Base-by-base conservation (phyloP, 2,797 vertebrate genomes). In the Ptychadena robeensis region DNA sequence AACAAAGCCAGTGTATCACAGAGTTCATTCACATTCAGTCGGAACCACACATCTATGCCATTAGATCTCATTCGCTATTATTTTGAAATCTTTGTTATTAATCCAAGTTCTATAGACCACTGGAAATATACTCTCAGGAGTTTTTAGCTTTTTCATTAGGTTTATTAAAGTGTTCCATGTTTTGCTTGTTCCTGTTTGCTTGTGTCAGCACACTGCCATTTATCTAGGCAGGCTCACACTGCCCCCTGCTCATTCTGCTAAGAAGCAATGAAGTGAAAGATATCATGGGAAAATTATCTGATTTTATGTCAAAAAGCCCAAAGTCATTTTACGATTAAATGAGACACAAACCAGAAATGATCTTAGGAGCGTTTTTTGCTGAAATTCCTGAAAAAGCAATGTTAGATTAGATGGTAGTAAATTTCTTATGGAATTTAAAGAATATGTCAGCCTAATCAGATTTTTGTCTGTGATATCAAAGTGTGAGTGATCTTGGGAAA, bases 1-100 rank as follows among this genome's bases (percentile, higher is more conserved):
- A 77, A 40, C 30, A 72, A 48, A n/a, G 35, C 31, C 48, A 61
- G 37, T 35, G 59, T 35, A 53, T 77, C 57, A 71, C n/a, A 71
- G 61, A 9, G 9, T 37, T 38, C 12, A 53, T 70, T 82, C 37
- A 35, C 28, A 14, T 28, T 66, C 27, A 35, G 44, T 35, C 30
- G 22, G 32, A 64, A 32, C 28, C 57, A 34, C 48, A 28, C 44
- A n/a, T 57, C 67, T 44, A 44, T 77, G 30, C 73, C n/a, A 71
- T 77, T 78, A 78, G 64, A 18, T 38, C 61, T 64, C 53, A 48
- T 78, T 82, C 72, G 65, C 35, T 71, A 65, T 77, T 82, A 37
- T 25, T 34, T 68, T 63, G 31, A 72, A 12, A 61, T 70, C 12
- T 82, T 63, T 64, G 74, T 71, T 71, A 78, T 78, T 78, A 72